A percentile compares a stretch with the other conserved stretches of the same genome.
Evolutionary conservation across 2,797 vertebrate species (phyloP).

Genomic region (Podargus strigoides): DNA sequence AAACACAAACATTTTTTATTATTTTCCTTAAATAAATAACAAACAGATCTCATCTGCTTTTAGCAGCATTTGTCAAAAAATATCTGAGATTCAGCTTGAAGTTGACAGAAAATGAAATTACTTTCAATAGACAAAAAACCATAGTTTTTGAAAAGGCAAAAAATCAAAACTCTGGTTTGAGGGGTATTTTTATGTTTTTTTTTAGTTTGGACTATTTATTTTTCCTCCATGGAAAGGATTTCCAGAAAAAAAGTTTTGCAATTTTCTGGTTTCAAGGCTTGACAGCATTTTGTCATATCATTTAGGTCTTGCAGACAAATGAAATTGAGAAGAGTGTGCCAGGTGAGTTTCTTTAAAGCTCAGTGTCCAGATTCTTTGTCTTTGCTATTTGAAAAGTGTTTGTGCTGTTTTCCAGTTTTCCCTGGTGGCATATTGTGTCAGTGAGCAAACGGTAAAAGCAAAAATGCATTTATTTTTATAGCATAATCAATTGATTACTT

Average conservation of each 20-base stretch:
- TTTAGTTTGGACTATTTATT: neutral
- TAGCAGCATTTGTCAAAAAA: neutral
- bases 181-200: neutral
- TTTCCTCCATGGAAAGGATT: neutral
- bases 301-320: slow-evolving; percentile 5
- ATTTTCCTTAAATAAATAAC: neutral
- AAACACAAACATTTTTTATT: neutral
- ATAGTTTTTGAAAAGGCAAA: neutral
- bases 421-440: neutral
- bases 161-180: neutral
- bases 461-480: neutral
- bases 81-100: neutral
- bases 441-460: neutral
- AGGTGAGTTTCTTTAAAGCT: neutral
- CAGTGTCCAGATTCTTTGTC: neutral
- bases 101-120: neutral
- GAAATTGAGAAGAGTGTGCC: neutral
- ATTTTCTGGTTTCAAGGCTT: neutral
- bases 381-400: neutral
- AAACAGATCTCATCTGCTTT: neutral
- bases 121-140: rapidly evolving
- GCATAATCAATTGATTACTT: neutral
- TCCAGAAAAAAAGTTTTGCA: neutral
- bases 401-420: neutral
- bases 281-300: slow-evolving; percentile 11